Evolutionary conservation across 1,140 invertebrate species (phyloP).

Genomic region (Heliothis virescens): DNA sequence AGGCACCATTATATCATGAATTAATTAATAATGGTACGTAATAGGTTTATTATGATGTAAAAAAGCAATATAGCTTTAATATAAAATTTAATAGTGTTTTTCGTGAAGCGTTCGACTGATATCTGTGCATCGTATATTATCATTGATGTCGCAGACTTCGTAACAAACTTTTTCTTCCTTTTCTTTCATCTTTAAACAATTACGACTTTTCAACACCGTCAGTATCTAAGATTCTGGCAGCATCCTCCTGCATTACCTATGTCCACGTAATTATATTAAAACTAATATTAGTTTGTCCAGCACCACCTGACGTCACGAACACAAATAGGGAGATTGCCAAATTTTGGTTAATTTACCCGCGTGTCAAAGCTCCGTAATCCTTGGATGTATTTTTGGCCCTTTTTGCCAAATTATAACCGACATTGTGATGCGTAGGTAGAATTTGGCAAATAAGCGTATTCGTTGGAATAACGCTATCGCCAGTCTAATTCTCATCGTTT

Average conservation of each 20-base stretch:
- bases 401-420: conserved; percentile 21
- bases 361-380: conserved; percentile 41
- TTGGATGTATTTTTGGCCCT: conserved; percentile 20
- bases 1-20: background rate
- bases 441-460: background rate
- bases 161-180: no score
- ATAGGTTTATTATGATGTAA: background rate
- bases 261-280: background rate
- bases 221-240: background rate
- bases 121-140: no score
- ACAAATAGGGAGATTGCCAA: conserved; percentile 51
- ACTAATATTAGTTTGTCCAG: conserved; percentile 38
- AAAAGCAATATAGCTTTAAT: background rate
- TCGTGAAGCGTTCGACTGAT: no score
- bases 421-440: background rate
- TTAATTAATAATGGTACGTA: background rate
- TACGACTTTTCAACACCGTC: background rate
- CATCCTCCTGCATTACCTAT: background rate
- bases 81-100: no score
- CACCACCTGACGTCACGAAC: background rate
- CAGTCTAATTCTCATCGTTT: background rate
- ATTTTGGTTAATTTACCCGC: conserved; percentile 32
- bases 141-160: no score
- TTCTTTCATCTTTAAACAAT: no score
- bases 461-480: background rate